Conservation (phyloP, 1,140 invertebrate species). For the Odontomachus brunneus region DNA sequence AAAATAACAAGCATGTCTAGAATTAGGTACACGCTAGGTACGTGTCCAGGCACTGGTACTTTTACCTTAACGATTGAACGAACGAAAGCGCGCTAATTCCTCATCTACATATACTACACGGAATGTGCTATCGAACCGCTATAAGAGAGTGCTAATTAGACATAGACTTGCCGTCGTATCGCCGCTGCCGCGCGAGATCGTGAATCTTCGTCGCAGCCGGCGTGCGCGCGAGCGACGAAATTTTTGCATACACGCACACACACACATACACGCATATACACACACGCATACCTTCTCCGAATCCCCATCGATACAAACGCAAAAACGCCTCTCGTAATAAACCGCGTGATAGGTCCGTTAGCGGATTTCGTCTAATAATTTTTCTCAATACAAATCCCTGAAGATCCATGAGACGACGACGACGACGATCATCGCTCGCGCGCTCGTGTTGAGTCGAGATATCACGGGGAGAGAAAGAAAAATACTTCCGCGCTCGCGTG, state of each 20-base stretch:
- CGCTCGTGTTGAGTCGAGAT: background rate
- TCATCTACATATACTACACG: slow-evolving; percentile 52
- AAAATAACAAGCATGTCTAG: too few relatives aligned
- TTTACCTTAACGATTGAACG: background rate
- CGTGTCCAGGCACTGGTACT: too few relatives aligned
- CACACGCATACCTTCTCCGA: background rate
- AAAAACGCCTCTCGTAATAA: slow-evolving; percentile 7
- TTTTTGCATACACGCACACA: slow-evolving; percentile 25
- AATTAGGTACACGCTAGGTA: too few relatives aligned
- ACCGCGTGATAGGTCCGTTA: slow-evolving; percentile 44
- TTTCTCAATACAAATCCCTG: slow-evolving; percentile 34
- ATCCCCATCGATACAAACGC: slow-evolving; percentile 20
- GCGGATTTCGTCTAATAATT: slow-evolving; percentile 23
- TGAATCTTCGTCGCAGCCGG: background rate
- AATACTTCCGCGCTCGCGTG: background rate
- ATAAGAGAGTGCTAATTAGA: slow-evolving; percentile 22
- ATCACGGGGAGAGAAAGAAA: background rate
- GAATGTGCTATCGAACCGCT: slow-evolving; percentile 60
- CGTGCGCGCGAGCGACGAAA: background rate
- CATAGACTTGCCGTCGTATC: slow-evolving; percentile 39
- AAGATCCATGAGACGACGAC: slow-evolving; percentile 17
- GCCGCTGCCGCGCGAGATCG: too few relatives aligned
- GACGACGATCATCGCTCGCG: too few relatives aligned
- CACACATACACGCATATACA: slow-evolving; percentile 29
- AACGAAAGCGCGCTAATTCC: slow-evolving; percentile 51